Evolutionary conservation across 2,888 invertebrate species (phyloP).

Genomic region (Parelbella ahira): DNA sequence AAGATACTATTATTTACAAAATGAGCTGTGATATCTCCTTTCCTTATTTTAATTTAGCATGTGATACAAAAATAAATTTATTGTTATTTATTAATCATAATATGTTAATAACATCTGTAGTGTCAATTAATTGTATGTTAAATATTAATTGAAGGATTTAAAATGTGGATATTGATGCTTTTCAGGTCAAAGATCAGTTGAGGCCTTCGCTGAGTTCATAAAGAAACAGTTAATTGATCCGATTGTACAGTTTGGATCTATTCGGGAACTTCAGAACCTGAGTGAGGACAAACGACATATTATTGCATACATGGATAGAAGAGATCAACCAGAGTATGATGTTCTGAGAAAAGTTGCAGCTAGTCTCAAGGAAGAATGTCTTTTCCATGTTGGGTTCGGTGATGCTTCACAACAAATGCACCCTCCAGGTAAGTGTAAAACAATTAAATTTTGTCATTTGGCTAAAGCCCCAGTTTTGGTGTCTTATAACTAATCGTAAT

Average conservation of each 20-base stretch:
- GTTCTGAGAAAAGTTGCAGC: constrained; percentile 90
- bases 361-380: constrained; percentile 96
- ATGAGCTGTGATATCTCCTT: no score
- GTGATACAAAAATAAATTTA: no score
- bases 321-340: constrained; percentile 90
- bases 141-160: no score
- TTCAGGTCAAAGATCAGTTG: constrained; percentile 88
- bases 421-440: constrained; percentile 77
- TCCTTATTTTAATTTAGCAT: no score
- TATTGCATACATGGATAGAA: constrained; percentile 93
- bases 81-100: no score
- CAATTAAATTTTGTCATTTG: no score
- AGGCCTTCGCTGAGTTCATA: constrained; percentile 94
- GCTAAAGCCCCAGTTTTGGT: no score
- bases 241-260: constrained; percentile 86
- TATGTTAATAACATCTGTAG: no score
- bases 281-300: constrained; percentile 92
- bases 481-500: no score
- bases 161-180: no score
- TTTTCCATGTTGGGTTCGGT: constrained; percentile 95
- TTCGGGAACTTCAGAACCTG: constrained; percentile 86
- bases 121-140: no score
- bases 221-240: constrained; percentile 94
- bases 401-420: constrained; percentile 91
- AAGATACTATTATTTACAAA: no score